Conservation (phyloP, 2,113 vertebrate species). For the Artemisiospiza belli region DNA sequence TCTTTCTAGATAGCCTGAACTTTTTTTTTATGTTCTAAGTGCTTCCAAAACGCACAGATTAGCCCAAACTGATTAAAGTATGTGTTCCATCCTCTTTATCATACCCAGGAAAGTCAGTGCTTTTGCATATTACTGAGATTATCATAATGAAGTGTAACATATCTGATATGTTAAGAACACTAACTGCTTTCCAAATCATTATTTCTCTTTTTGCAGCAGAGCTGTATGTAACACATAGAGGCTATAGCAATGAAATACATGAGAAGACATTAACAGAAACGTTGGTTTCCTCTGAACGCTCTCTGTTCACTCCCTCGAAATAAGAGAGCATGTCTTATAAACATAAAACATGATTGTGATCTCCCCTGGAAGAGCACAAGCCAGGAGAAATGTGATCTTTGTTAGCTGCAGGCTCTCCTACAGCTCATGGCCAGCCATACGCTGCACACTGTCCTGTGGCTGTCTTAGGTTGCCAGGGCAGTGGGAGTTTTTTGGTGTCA, state of each 20-base stretch:
- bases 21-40: slow-evolving; percentile 19
- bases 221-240: background rate
- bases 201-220: background rate
- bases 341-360: slow-evolving; percentile 12
- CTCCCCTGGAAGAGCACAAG: background rate
- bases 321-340: slow-evolving; percentile 11
- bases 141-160: background rate
- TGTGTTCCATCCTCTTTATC: slow-evolving; percentile 18
- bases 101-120: background rate
- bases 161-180: background rate
- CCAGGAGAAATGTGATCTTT: slow-evolving; percentile 35
- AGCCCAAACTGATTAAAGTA: slow-evolving; percentile 27
- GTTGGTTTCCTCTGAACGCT: background rate
- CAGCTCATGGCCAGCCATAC: background rate
- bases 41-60: slow-evolving; percentile 42
- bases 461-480: background rate
- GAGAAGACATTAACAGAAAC: background rate
- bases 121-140: slow-evolving; percentile 21
- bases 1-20: slow-evolving; percentile 1
- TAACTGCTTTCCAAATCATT: slow-evolving; percentile 27
- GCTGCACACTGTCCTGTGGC: background rate
- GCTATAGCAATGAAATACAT: background rate
- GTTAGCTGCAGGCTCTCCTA: background rate
- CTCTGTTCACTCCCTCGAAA: background rate
- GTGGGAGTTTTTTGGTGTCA: background rate